Evolutionary conservation across 2,797 vertebrate genomes (phyloP), one percentile per base, ranked within the genome.

Genomic region (Lithobates sylvaticus): DNA sequence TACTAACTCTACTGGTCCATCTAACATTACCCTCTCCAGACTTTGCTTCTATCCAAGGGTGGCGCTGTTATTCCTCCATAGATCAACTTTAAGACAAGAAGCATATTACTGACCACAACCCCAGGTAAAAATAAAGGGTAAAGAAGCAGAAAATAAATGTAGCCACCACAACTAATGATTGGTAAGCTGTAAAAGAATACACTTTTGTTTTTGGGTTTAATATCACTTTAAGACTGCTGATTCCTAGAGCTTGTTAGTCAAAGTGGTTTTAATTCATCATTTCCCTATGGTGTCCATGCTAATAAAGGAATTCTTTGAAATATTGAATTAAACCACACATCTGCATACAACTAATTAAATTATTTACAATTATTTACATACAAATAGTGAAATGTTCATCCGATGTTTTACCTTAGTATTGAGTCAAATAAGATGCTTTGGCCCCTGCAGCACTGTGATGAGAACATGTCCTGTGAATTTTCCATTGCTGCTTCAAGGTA

Each of bases 361-460:
- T 7, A 69, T 29, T 32, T 29, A 32, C 10, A 39, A 39, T 39
- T 39, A 39, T 39, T 39, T 39, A 68, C 10, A 29, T 8, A 39
- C 8, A 10, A 15, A 27, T 32, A 7, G 23, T 3, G 44, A 70
- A 70, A 47, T 21, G 16, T 21, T 27, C 21, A 39, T 15, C 32
- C n/a, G 26, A 72, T 72, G 67, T 21, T 34, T 78, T 78, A 71
- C 75, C 83, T 85, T 65, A 65, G n/a, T 2, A 5, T 10, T 64
- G 13, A 72, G 21, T 27, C 18, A 64, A 13, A 26, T 15, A 69
- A 15, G 42, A 72, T 65, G 21, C 5, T 69, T 67, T 67, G 10
- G 23, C 23, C 8, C 9, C 32, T 83, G 72, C 42, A 67, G 26
- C 8, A 23, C 34, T 76, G 18, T 26, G 61, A 61, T 79, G 70